A percentile compares a stretch with the other conserved stretches of the same genome.
These are phyloP conservation scores for Baccha elongata DNA, from an alignment of 2,888 invertebrate genomes.

Conservation along the genomic window DNA sequence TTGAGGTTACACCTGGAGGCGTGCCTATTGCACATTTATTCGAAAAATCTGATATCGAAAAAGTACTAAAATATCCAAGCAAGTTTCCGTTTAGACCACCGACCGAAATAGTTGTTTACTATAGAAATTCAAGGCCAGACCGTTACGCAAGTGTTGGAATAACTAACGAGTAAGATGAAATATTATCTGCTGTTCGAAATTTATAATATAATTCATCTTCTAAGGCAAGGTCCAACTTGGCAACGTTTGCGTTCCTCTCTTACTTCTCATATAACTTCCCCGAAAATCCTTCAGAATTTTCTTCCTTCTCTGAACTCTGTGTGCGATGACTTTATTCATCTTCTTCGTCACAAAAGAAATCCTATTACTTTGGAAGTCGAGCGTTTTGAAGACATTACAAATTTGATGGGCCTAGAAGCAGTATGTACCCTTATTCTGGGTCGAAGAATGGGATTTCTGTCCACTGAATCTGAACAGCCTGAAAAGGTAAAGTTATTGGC, in stretches of 20 bases:
- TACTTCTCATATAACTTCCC: slow-evolving; percentile 90
- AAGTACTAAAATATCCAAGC: slow-evolving; percentile 88
- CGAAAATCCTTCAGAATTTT: slow-evolving; percentile 89
- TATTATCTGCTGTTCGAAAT: slow-evolving; percentile 8
- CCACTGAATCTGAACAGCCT: slow-evolving; percentile 83
- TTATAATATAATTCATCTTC: slow-evolving; percentile 3
- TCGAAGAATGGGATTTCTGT: slow-evolving; percentile 89
- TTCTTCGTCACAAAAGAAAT: slow-evolving; percentile 85
- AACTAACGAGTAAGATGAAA: slow-evolving; percentile 89
- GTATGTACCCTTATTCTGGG: slow-evolving; percentile 91
- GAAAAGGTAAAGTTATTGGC: slow-evolving; percentile 86
- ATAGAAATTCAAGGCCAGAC: slow-evolving; percentile 89
- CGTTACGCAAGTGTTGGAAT: slow-evolving; percentile 92
- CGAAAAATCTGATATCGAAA: slow-evolving; percentile 88
- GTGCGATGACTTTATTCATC: slow-evolving; percentile 89
- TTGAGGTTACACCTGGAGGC: slow-evolving; percentile 90
- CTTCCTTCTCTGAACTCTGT: slow-evolving; percentile 89
- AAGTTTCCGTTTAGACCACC: slow-evolving; percentile 91
- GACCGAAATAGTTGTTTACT: slow-evolving; percentile 90
- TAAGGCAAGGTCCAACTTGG: slow-evolving; percentile 91
- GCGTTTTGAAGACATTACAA: slow-evolving; percentile 89
- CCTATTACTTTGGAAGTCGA: slow-evolving; percentile 84
- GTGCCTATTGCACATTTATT: slow-evolving; percentile 89
- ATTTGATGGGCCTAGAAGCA: slow-evolving; percentile 91
- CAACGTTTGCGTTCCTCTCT: slow-evolving; percentile 87